Percentiles rank a stretch among this genome's conserved stretches.
Evolutionary conservation across 2,113 vertebrate genomes (phyloP).

Genomic region (Trochalopteron elliotii): DNA sequence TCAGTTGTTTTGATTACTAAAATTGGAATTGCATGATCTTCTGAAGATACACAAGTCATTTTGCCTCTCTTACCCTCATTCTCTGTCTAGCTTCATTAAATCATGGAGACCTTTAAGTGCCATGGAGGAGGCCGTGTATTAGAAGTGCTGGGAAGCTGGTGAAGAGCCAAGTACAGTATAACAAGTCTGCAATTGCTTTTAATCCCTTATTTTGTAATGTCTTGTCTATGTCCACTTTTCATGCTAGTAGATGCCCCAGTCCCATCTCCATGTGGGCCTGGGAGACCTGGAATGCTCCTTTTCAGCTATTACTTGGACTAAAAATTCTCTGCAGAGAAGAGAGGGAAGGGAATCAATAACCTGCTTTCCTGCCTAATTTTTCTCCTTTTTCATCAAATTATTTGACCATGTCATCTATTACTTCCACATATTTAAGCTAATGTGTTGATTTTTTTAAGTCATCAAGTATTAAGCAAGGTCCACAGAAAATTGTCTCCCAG

Average conservation of each 20-base stretch:
- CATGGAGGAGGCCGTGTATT: not conserved
- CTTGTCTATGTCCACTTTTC: not conserved
- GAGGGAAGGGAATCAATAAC: fast-evolving
- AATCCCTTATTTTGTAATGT: not conserved
- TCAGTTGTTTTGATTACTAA: not conserved
- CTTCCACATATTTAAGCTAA: not conserved
- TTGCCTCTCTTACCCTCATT: not conserved
- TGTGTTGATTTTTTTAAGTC: not conserved
- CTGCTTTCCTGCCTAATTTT: not conserved
- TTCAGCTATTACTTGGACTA: not conserved
- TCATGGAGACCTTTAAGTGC: not conserved
- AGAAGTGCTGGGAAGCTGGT: not conserved
- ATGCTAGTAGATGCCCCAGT: not conserved
- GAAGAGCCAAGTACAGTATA: not conserved
- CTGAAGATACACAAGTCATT: fast-evolving
- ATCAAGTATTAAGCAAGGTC: not conserved
- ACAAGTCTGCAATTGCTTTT: not conserved
- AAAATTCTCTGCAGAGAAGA: not conserved
- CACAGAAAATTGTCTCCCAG: not conserved
- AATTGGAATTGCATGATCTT: not conserved
- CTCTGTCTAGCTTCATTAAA: not conserved
- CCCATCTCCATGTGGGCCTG: not conserved
- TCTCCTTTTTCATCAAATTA: not conserved
- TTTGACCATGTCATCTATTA: not conserved
- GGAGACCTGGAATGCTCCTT: not conserved